Evolutionary conservation across 2,797 vertebrate species (phyloP).

Genomic region (Sarcoramphus papa): DNA sequence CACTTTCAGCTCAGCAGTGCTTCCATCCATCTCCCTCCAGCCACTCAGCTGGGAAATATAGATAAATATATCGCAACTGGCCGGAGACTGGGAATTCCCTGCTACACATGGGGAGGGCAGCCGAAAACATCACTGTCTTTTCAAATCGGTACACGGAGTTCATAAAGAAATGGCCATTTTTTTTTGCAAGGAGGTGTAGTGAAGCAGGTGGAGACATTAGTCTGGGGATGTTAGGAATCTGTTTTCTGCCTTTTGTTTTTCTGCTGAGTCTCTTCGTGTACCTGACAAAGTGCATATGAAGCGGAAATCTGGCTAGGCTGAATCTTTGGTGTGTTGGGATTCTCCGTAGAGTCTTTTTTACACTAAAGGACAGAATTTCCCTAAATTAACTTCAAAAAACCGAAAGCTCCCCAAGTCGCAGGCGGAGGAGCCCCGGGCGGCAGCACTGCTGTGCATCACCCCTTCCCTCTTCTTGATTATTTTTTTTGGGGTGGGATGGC

Average conservation of each 20-base stretch:
- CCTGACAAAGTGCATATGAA: not conserved
- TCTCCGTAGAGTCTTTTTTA: not conserved
- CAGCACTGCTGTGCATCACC: not conserved
- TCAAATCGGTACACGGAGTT: not conserved
- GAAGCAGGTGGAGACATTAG: not conserved
- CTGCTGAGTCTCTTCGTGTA: not conserved
- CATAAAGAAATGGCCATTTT: not conserved
- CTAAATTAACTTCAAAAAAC: not conserved
- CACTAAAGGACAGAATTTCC: not conserved
- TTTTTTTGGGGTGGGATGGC: not conserved
- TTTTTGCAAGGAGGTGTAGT: not conserved
- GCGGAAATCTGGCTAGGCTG: not conserved
- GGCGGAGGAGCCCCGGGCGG: fast-evolving
- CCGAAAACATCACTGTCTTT: not conserved
- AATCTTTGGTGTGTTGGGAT: not conserved
- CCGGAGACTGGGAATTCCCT: not conserved
- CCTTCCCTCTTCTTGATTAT: too few species aligned
- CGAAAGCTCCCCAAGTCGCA: fast-evolving
- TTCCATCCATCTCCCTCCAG: not conserved
- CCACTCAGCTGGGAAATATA: not conserved
- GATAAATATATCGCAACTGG: not conserved
- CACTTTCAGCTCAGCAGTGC: not conserved
- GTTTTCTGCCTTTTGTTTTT: not conserved
- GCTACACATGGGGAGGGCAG: not conserved
- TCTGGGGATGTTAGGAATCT: not conserved